Evolutionary conservation across 2,888 invertebrate species (phyloP).

Genomic region (Apomyelois bistriatella): DNA sequence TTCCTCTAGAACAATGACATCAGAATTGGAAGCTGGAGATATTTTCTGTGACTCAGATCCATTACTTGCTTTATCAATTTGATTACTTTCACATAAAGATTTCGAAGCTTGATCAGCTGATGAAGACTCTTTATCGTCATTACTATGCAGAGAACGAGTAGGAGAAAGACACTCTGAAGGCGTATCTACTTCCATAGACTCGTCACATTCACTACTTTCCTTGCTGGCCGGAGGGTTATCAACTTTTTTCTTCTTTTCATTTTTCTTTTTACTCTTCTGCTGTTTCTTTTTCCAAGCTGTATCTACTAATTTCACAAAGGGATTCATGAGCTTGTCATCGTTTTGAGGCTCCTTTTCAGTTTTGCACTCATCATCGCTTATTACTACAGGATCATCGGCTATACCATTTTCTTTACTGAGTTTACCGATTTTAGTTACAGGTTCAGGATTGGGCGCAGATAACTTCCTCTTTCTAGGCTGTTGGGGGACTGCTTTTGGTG

Average conservation of each 20-base stretch:
- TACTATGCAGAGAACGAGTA: not conserved
- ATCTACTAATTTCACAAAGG: conserved; percentile 65
- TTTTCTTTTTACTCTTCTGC: conserved; percentile 51
- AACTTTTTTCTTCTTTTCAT: conserved; percentile 22
- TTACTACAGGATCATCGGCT: conserved; percentile 45
- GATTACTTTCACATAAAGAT: not conserved
- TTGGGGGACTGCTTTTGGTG: conserved; percentile 48
- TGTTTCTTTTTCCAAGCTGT: conserved; percentile 63
- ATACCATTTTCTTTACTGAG: conserved; percentile 59
- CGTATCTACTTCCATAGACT: conserved; percentile 41
- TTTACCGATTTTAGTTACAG: conserved; percentile 60
- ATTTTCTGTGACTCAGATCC: not conserved
- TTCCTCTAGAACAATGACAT: conserved; percentile 17
- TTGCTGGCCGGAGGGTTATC: conserved; percentile 26
- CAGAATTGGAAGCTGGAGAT: conserved; percentile 11
- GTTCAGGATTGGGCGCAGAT: conserved; percentile 53
- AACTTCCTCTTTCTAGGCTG: conserved; percentile 68
- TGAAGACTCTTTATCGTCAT: not conserved
- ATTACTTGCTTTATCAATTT: too few species aligned
- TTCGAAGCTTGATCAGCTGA: not conserved
- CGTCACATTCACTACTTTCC: conserved; percentile 29
- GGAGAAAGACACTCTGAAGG: not conserved
- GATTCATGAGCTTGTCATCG: conserved; percentile 47
- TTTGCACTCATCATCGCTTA: conserved; percentile 65
- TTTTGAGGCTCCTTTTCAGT: conserved; percentile 27